Percentiles rank a stretch among this genome's conserved stretches.
Evolutionary conservation across 2,113 vertebrate genomes (phyloP).

Genomic region (Myiopsitta monachus): DNA sequence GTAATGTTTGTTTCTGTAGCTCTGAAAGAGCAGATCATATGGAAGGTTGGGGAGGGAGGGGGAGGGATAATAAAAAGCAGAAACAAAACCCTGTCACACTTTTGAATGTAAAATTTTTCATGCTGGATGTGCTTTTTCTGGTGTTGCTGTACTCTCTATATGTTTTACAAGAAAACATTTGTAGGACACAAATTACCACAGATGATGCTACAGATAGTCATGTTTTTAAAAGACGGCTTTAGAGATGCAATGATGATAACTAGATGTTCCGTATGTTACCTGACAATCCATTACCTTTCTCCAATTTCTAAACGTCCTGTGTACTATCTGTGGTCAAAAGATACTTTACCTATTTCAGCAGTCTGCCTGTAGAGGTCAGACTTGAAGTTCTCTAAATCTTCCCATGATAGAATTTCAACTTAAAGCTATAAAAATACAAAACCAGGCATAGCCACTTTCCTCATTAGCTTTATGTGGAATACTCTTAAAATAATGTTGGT

Average conservation of each 20-base stretch:
- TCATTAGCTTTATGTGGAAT: not conserved
- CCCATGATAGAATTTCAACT: not conserved
- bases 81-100: not conserved
- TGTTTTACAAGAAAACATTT: not conserved
- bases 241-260: not conserved
- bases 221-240: not conserved
- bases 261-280: not conserved
- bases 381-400: slow-evolving; percentile 71
- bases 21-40: not conserved
- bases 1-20: slow-evolving; percentile 15
- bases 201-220: not conserved
- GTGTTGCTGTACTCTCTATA: not conserved
- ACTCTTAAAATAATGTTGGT: not conserved
- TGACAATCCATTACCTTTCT: not conserved
- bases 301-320: not conserved
- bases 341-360: slow-evolving; percentile 32
- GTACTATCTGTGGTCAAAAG: not conserved
- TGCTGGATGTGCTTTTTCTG: not conserved
- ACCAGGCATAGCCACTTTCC: not conserved
- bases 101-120: not conserved
- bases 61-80: slow-evolving; percentile 25
- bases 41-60: not conserved
- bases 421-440: not conserved
- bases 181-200: not conserved
- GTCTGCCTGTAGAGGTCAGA: slow-evolving; percentile 82